Evolutionary conservation across 37 sponge, comb jelly and placozoan species (phyloP), one percentile per base, ranked within the genome.

Genomic region (Amphimedon queenslandica): DNA sequence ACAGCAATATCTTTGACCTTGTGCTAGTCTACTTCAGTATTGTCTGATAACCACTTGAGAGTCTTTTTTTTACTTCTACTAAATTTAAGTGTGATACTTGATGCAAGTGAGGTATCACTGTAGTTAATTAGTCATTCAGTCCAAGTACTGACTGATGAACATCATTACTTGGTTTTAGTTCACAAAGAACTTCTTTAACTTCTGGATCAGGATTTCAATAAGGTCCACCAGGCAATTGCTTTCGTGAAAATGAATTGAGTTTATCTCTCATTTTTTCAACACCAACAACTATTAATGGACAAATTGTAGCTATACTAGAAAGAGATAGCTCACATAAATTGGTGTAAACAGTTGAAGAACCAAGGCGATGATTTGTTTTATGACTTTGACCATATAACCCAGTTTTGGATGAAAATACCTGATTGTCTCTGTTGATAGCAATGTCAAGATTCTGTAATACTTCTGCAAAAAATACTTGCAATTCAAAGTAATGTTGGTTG

Each of bases 61-160:
- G 83, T 82, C 24, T 82, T 67, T 82, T 82, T 53, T 82, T 82
- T 41, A 47, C 39, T 68, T 68, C 63, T 27, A 74, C 37, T 2
- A 82, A 58, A 47, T 82, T 82, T 23, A 64, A 60, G 25, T 43
- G 57, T 57, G 83, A 47, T 34, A 74, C 5, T 60, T 74, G 83
- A 41, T 34, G 37, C 4, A 75, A 20, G 32, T 75, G 74, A 27
- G 83, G 75, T 11, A 82, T 57, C 18, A 64, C 70, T 16, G 70
- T 75, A 3, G 66, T 40, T 42, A 83, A 39, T 6, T 71, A 83
- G 31, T 83, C 84, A 64, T 83, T 83, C 1, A 83, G 73, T 35
- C 83, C 83, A 2, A 82, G 70, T 1, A 82, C 67, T 30, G 70
- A 69, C 37, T 82, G 76, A 68, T 76, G 68, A 16, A 82, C 2